A percentile compares a stretch with the other conserved stretches of the same genome.
Evolutionary conservation across 1,140 invertebrate genomes (phyloP).

Genomic region (Cotesia chilonis): DNA sequence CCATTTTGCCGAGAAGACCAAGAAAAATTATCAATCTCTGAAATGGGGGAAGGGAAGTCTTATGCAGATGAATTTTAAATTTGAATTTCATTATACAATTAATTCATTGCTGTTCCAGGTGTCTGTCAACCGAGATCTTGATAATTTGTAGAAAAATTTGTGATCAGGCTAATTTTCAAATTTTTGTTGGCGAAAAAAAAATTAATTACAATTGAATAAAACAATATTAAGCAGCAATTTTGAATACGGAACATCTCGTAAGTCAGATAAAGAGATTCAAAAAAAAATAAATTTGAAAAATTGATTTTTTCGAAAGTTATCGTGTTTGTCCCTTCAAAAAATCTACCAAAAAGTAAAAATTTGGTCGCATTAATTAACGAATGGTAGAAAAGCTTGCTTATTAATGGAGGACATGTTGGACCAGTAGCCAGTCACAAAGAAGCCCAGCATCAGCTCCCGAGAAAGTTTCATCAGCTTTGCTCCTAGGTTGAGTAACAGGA

Average conservation of each 20-base stretch:
- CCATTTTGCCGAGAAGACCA: background rate
- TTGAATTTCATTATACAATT: background rate
- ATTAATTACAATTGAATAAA: no score
- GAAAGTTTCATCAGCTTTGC: constrained; percentile 8
- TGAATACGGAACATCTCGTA: no score
- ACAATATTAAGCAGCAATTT: no score
- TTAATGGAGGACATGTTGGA: constrained; percentile 1
- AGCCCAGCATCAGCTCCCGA: constrained; percentile 23
- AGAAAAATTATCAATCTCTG: constrained; percentile 1
- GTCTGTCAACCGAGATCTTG: background rate
- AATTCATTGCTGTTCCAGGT: background rate
- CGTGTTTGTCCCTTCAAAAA: no score
- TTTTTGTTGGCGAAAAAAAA: no score
- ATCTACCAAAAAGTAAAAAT: no score
- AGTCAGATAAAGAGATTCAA: no score
- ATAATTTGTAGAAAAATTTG: constrained; percentile 32
- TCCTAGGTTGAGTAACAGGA: background rate
- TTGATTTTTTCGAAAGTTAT: no score
- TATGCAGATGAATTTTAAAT: no score
- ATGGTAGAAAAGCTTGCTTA: constrained; percentile 36
- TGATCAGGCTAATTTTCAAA: no score
- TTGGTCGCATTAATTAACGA: constrained; percentile 32
- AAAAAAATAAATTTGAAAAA: no score
- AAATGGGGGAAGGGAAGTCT: no score
- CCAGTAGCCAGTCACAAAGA: constrained; percentile 32